A percentile compares a stretch with the other conserved stretches of the same genome.
Conservation (phyloP, 2,113 vertebrate genomes). For the Crotalus helleri region DNA sequence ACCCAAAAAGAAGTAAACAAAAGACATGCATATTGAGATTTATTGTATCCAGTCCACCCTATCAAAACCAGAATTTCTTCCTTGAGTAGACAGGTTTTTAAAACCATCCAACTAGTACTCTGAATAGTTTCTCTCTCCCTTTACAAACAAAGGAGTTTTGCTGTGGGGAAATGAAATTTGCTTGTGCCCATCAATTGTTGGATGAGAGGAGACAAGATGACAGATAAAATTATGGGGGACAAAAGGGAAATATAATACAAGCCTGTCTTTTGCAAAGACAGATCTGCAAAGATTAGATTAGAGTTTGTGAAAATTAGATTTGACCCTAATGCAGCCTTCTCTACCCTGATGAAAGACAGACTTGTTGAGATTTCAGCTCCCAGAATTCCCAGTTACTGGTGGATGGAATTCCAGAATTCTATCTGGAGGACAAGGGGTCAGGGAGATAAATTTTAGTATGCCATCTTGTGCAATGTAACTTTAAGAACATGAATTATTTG, state of each 20-base stretch:
- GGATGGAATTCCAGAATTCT: neutral
- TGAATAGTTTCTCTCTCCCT: neutral
- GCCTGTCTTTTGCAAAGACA: neutral
- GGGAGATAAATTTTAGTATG: neutral
- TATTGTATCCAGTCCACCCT: neutral
- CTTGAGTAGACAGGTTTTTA: neutral
- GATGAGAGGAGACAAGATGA: neutral
- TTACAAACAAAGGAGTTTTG: neutral
- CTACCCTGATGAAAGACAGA: neutral
- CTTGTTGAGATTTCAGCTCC: neutral
- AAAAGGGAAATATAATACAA: neutral
- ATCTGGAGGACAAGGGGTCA: neutral
- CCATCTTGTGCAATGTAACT: neutral
- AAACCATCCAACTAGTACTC: neutral
- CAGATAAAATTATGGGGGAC: neutral
- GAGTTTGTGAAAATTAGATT: neutral
- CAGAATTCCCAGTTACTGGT: neutral
- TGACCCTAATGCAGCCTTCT: neutral
- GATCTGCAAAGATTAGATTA: neutral
- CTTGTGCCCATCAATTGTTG: neutral
- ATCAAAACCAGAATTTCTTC: neutral
- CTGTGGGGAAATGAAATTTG: neutral
- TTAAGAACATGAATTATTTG: neutral
- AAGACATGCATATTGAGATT: neutral
- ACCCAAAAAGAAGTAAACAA: neutral